Conservation (phyloP, 1,140 invertebrate genomes). For the Colletes latitarsis region DNA sequence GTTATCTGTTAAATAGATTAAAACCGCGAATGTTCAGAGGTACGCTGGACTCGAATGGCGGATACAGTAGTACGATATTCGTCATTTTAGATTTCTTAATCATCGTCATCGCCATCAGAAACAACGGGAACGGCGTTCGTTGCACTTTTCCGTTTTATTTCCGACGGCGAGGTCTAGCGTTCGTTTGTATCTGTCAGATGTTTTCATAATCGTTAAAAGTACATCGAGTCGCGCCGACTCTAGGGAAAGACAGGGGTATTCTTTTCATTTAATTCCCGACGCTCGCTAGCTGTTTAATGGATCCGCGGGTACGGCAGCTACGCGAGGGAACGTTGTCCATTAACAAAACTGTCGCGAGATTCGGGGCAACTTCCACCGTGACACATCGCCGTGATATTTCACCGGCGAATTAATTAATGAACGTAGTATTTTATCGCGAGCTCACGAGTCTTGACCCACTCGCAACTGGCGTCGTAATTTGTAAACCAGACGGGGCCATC, state of each 20-base stretch:
- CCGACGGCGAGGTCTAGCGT: no score
- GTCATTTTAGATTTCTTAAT: background rate
- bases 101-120: background rate
- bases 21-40: no score
- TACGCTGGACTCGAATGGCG: no score
- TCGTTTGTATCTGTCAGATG: background rate
- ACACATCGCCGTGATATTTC: conserved; percentile 39
- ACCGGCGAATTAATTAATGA: conserved; percentile 48
- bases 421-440: conserved; percentile 38
- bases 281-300: conserved; percentile 35
- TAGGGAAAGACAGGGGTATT: conserved; percentile 12
- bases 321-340: conserved; percentile 40
- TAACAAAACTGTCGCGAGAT: conserved; percentile 51
- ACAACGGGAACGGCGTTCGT: background rate
- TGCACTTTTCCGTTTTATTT: no score
- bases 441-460: conserved; percentile 33
- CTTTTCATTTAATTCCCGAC: conserved; percentile 39
- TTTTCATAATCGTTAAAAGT: conserved; percentile 37
- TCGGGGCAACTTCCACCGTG: conserved; percentile 33
- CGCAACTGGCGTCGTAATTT: conserved; percentile 30
- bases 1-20: no score
- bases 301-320: conserved; percentile 24
- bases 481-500: background rate
- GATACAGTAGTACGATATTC: background rate
- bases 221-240: background rate